Evolutionary conservation across 1,140 invertebrate genomes (phyloP).

Genomic region (Zeugodacus cucurbitae): DNA sequence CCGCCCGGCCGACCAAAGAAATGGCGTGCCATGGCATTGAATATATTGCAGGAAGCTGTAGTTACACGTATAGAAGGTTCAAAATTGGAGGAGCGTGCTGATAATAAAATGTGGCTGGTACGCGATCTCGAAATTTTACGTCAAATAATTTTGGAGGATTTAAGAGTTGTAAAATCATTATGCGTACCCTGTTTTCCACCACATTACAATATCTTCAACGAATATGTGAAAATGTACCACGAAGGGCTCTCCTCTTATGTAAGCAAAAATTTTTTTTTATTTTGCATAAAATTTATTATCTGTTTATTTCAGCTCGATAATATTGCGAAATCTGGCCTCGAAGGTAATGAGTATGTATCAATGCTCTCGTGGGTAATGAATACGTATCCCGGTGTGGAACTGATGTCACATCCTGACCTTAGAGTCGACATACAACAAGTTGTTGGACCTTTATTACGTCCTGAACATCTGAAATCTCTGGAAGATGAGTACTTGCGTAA

Average conservation of each 20-base stretch:
- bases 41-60: slow-evolving; percentile 87
- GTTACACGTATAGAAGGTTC: slow-evolving; percentile 87
- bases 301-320: slow-evolving; percentile 78
- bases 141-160: slow-evolving; percentile 89
- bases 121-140: slow-evolving; percentile 80
- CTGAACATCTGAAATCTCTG: slow-evolving; percentile 79
- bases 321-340: slow-evolving; percentile 85
- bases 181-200: slow-evolving; percentile 96
- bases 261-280: slow-evolving; percentile 61
- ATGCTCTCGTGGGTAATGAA: slow-evolving; percentile 92
- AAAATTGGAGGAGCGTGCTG: slow-evolving; percentile 89
- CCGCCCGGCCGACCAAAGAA: slow-evolving; percentile 93
- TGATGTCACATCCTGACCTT: slow-evolving; percentile 90
- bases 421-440: slow-evolving; percentile 75
- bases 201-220: slow-evolving; percentile 92
- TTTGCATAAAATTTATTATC: not conserved
- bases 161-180: slow-evolving; percentile 91
- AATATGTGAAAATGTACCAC: slow-evolving; percentile 96
- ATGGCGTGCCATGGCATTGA: slow-evolving; percentile 89
- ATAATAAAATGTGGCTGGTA: slow-evolving; percentile 97
- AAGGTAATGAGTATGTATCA: slow-evolving; percentile 97
- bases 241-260: slow-evolving; percentile 86
- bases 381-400: slow-evolving; percentile 83
- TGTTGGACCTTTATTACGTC: slow-evolving; percentile 78
- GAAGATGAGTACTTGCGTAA: slow-evolving; percentile 86